Conservation (phyloP, 1,140 invertebrate genomes). For the Xylocopa sonorina region DNA sequence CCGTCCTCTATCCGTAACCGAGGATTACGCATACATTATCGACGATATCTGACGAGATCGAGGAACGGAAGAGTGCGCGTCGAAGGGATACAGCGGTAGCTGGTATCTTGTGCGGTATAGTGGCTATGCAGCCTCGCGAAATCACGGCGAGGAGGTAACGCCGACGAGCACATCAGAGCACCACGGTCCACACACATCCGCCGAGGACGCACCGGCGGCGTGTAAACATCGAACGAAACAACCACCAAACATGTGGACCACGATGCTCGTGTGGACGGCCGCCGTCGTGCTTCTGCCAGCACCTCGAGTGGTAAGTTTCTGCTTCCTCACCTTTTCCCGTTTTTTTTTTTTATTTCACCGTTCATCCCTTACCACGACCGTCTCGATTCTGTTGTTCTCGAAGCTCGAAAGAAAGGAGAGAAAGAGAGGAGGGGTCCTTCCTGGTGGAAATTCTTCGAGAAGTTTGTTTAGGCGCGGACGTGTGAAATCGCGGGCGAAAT, state of each 20-base stretch:
- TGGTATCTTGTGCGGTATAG: slow-evolving; percentile 17
- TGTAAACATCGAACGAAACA: slow-evolving; percentile 72
- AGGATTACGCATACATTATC: slow-evolving; percentile 1
- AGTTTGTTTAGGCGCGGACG: slow-evolving; percentile 23
- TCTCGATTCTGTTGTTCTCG: background rate
- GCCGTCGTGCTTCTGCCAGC: slow-evolving; percentile 75
- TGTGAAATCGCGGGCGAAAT: background rate
- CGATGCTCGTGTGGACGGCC: slow-evolving; percentile 76
- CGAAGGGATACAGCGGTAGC: background rate
- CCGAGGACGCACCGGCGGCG: slow-evolving; percentile 64
- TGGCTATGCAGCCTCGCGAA: slow-evolving; percentile 74
- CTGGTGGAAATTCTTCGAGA: too few relatives aligned
- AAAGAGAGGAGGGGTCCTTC: too few relatives aligned
- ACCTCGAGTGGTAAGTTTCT: slow-evolving; percentile 74
- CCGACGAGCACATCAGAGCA: slow-evolving; percentile 48
- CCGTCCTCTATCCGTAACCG: background rate
- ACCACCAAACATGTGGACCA: slow-evolving; percentile 78
- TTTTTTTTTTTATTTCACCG: background rate
- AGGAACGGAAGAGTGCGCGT: background rate
- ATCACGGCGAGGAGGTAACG: slow-evolving; percentile 76
- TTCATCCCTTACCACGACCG: background rate
- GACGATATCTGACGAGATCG: background rate
- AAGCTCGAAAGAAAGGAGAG: too few relatives aligned
- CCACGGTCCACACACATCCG: slow-evolving; percentile 60
- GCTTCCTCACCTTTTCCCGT: background rate